Evolutionary conservation across 2,113 vertebrate genomes (phyloP).

Genomic region (Monopterus albus): DNA sequence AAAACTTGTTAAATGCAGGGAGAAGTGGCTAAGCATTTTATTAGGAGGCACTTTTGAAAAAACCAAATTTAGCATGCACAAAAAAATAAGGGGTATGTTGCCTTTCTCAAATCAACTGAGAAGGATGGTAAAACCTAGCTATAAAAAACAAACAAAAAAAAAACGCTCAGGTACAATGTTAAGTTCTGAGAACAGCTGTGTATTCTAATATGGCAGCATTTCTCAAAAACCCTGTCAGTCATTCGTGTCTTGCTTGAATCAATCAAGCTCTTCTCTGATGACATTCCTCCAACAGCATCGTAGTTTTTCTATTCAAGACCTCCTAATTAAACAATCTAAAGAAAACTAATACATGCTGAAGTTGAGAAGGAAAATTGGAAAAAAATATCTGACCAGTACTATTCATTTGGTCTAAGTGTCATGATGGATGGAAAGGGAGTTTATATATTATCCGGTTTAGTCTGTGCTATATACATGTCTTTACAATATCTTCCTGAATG

Average conservation of each 20-base stretch:
- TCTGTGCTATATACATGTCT: constrained; percentile 99
- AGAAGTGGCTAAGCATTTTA: constrained; percentile 78
- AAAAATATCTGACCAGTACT: constrained; percentile 90
- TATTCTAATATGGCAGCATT: constrained; percentile 40
- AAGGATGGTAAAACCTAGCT: constrained; percentile 44
- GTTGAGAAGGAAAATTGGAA: constrained; percentile 67
- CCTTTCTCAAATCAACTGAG: constrained; percentile 38
- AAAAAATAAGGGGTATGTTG: constrained; percentile 49
- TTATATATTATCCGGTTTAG: constrained; percentile 99
- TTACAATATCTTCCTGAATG: constrained; percentile 99
- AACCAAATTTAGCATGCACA: constrained; percentile 72
- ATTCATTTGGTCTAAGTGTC: constrained; percentile 95
- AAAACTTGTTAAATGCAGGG: constrained; percentile 71
- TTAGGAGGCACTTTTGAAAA: constrained; percentile 86
- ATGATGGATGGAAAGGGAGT: constrained; percentile 88
- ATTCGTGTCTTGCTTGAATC: constrained; percentile 31
- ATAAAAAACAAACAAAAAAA: constrained; percentile 13
- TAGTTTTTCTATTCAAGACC: constrained; percentile 69
- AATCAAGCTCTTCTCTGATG: constrained; percentile 47
- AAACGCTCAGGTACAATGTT: constrained; percentile 28
- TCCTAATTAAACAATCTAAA: constrained; percentile 76
- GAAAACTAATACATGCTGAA: constrained; percentile 82
- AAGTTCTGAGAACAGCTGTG: constrained; percentile 56
- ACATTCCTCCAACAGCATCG: constrained; percentile 42
- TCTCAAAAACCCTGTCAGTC: constrained; percentile 29